Conservation (phyloP, 1,140 invertebrate genomes). For the Drosophila erecta region DNA sequence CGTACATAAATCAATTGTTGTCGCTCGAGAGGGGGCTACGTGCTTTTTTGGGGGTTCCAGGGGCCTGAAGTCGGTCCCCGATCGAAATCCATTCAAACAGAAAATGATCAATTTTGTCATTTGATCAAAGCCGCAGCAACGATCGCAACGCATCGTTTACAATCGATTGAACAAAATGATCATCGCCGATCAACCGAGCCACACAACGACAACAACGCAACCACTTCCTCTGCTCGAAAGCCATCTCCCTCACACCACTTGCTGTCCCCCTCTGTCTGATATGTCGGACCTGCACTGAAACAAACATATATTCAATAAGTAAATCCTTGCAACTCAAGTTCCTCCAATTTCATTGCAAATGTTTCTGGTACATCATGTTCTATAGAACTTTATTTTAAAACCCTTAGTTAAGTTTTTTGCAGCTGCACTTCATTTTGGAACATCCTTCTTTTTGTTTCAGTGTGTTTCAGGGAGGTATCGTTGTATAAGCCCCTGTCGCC, state of each 20-base stretch:
- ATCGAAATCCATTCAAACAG: conserved; percentile 81
- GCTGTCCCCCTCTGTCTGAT: not conserved
- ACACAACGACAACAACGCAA: conserved; percentile 46
- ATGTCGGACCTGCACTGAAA: conserved; percentile 17
- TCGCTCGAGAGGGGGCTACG: conserved; percentile 16
- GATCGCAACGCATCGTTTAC: conserved; percentile 82
- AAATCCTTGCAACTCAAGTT: not conserved
- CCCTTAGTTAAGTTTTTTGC: too few relatives aligned
- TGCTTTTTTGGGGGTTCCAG: not conserved
- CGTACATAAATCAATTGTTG: conserved; percentile 79
- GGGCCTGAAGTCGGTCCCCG: conserved; percentile 20
- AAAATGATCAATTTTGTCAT: conserved; percentile 84
- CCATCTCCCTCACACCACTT: not conserved
- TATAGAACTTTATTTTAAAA: too few relatives aligned
- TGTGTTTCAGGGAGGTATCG: conserved; percentile 24
- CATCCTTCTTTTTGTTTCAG: not conserved
- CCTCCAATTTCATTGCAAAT: not conserved
- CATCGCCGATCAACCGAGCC: conserved; percentile 62
- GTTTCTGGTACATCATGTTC: not conserved
- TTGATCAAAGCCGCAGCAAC: conserved; percentile 83
- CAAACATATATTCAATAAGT: not conserved
- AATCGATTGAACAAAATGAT: conserved; percentile 82
- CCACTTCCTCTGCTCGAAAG: conserved; percentile 56
- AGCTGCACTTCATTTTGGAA: too few relatives aligned
- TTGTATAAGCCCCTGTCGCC: conserved; percentile 66